Evolutionary conservation across 2,797 vertebrate species (phyloP).

Genomic region (Chelonia mydas): DNA sequence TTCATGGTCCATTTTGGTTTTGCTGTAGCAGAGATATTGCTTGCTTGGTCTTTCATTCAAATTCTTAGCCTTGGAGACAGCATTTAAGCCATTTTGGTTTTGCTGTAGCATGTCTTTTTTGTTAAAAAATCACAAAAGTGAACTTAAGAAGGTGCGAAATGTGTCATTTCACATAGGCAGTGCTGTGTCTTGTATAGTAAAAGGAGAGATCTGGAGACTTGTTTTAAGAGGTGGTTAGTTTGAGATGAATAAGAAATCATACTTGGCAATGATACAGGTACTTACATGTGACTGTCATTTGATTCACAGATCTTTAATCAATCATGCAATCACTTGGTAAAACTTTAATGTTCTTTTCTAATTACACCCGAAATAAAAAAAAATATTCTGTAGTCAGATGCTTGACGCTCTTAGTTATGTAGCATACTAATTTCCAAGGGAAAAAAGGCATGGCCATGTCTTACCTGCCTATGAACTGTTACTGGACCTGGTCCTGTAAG

Average conservation of each 20-base stretch:
- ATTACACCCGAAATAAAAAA: accelerated
- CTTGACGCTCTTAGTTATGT: background rate
- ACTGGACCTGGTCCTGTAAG: background rate
- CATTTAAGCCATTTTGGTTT: too few species aligned
- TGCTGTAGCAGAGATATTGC: too few species aligned
- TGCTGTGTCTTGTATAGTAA: background rate
- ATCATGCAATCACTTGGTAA: background rate
- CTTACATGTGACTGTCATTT: background rate
- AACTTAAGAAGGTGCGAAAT: background rate
- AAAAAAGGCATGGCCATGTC: background rate
- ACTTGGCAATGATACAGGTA: background rate
- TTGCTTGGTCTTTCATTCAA: too few species aligned
- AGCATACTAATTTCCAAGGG: background rate
- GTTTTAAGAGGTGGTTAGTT: background rate
- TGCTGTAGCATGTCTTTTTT: background rate
- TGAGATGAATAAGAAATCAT: background rate
- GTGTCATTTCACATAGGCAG: background rate
- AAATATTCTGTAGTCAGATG: background rate
- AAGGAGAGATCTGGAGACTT: background rate
- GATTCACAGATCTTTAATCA: background rate
- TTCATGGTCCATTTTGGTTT: too few species aligned
- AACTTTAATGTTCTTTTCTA: background rate
- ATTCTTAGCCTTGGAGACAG: too few species aligned
- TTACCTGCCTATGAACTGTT: background rate
- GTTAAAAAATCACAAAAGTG: background rate